Evolutionary conservation across 2,888 invertebrate species (phyloP).

Genomic region (Oscheius sp.): DNA sequence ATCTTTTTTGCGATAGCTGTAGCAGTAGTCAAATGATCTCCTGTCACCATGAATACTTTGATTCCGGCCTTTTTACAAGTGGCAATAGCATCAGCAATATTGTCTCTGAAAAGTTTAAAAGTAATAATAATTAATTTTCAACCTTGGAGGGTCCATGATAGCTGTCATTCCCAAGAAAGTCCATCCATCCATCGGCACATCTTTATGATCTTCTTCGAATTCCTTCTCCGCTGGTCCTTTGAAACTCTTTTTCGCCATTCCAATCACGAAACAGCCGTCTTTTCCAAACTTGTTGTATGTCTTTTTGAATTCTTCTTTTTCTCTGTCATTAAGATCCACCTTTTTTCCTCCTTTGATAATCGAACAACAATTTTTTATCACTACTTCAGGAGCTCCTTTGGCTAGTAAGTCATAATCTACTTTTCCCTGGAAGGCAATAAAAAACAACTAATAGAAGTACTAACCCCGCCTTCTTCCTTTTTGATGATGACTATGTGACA

Average conservation of each 20-base stretch:
- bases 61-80: slow-evolving; percentile 45
- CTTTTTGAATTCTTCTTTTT: not conserved
- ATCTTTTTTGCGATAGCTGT: slow-evolving; percentile 41
- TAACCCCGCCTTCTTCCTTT: slow-evolving; percentile 6
- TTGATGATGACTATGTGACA: slow-evolving; percentile 32
- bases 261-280: slow-evolving; percentile 48
- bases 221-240: slow-evolving; percentile 29
- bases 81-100: slow-evolving; percentile 34
- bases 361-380: slow-evolving; percentile 33
- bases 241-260: slow-evolving; percentile 40
- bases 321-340: slow-evolving; percentile 7
- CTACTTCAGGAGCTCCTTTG: slow-evolving; percentile 40
- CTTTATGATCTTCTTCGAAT: slow-evolving; percentile 39
- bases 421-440: slow-evolving; percentile 26
- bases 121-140: not conserved
- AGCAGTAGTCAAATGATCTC: slow-evolving; percentile 45
- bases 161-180: slow-evolving; percentile 53
- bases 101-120: slow-evolving; percentile 29
- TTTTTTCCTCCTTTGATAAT: slow-evolving; percentile 21
- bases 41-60: slow-evolving; percentile 45
- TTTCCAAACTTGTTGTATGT: slow-evolving; percentile 47
- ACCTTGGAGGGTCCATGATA: slow-evolving; percentile 51
- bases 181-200: slow-evolving; percentile 36
- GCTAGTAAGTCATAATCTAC: slow-evolving; percentile 32
- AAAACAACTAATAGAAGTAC: not conserved